phyloP scores from a whole-genome alignment of 1,140 invertebrate species.

The Halotydeus destructor region DNA sequence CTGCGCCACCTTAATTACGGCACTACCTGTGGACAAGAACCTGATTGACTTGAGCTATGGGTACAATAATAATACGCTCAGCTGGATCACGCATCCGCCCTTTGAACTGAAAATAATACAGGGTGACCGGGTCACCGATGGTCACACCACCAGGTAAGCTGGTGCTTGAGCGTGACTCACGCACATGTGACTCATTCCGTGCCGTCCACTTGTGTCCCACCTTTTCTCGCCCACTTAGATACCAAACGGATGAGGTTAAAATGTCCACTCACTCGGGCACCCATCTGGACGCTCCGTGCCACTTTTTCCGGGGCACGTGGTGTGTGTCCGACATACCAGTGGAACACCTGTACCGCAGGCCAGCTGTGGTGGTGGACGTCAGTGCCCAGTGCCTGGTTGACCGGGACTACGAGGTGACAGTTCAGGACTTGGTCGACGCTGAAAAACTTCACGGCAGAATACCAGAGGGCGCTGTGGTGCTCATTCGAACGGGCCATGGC shows the following conservation, averaged over 20 bases:
- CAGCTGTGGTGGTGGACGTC: conserved; percentile 34
- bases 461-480: conserved; percentile 23
- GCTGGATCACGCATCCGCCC: too few species aligned
- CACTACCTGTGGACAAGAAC: too few species aligned
- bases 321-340: conserved; percentile 36
- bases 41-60: not conserved
- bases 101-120: too few species aligned
- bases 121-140: too few species aligned
- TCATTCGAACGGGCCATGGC: conserved; percentile 35
- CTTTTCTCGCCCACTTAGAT: too few species aligned
- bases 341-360: conserved; percentile 31
- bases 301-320: conserved; percentile 32
- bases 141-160: too few species aligned
- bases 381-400: conserved; percentile 19
- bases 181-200: too few species aligned
- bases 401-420: conserved; percentile 9
- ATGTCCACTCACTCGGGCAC: conserved; percentile 1
- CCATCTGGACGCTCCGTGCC: conserved; percentile 39
- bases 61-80: not conserved
- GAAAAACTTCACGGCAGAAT: conserved; percentile 25
- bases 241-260: not conserved
- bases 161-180: too few species aligned
- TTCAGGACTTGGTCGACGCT: conserved; percentile 24
- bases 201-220: too few species aligned
- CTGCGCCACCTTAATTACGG: too few species aligned